Base-by-base conservation (phyloP, 2,888 invertebrate species). In the Yponomeuta malinellus region DNA sequence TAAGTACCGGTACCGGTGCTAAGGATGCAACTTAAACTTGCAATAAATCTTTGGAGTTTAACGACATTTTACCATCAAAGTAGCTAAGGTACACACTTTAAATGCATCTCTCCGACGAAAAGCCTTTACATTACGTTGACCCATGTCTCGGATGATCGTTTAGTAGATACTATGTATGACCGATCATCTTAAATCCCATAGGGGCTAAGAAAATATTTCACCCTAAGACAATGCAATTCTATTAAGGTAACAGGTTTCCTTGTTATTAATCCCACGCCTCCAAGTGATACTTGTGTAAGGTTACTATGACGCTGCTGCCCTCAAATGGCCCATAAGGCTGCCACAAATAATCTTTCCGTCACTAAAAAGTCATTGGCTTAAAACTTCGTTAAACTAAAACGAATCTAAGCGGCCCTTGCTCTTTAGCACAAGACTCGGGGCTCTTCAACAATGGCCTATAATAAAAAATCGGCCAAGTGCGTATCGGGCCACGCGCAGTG, bases 261-360 rank as follows among this genome's bases (percentile, higher is more conserved):
- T 59, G 15, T 59, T 59, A 15, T 59, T 59, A 15, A 59, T 59
- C 15, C 8, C 15, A 12, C 15, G 52, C 52, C 52, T 59, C 15
- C 8, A 59, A 59, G 52, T 59, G 4, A 59, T 5, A 59, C 52
- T 59, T 59, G 52, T 59, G 52, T 59, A 15, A 15, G 15, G 52
- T 59, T 59, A 59, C 15, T 59, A 12, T 59, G 3, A 59, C 6
- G 52, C 52, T 59, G 15, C 52, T 59, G 52, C 52, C 52, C 52
- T 59, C 52, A 12, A 59, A 59, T 15, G 15, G 52, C 52, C 52
- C 15, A 12, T 59, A 59, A 15, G 15, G 8, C 12, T 59, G 52
- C 52, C 52, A 59, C 52, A 59, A 59, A 59, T 59, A 59, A 59
- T 59, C 52, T 59, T 59, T 12, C 52, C 52, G 52, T 59, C 52